Evolutionary conservation across 2,113 vertebrate species (phyloP), one percentile per base, ranked within the genome.

Genomic region (Peromyscus polionotus): DNA sequence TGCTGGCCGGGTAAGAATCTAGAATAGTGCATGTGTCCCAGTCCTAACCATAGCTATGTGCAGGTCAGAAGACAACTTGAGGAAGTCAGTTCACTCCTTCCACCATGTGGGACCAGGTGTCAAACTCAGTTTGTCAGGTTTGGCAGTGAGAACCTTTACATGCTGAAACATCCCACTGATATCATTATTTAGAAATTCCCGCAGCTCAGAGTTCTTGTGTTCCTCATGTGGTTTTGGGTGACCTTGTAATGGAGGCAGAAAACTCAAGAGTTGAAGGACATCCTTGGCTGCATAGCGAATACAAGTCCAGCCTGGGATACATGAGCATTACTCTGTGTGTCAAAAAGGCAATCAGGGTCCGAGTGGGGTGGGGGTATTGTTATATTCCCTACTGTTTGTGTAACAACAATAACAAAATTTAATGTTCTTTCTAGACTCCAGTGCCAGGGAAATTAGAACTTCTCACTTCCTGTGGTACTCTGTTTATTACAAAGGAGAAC

Each of bases 1-100:
- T 98, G 63, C 85, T 98, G 54, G 42, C 87, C 20, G 7, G 94
- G 98, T 98, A 96, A 97, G 97, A 92, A 51, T 45, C 33, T 1
- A 26, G 16, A 7, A 51, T 26, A 13, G 17, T 45, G 31, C 36
- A 14, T 63, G 22, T 45, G 33, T 24, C 33, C 54, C 68, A 83
- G 1, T 39, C 22, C 26, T 83, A 3, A 61, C 36, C 20, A 26
- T 12, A 59, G 36, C 12, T 16, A 31, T 48, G 61, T 67, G 28
- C 61, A 45, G 16, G 1, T 48, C 16, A 86, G 83, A 67, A 48
- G 39, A 67, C 39, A 48, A 19, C 28, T 48, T 33, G 61, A 65
- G 28, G 42, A 33, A 33, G 63, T 13, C 63, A 67, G 16, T 86
- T 67, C 42, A 36, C 28, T 7, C 10, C 28, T 67, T 86, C 42